phyloP scores from a whole-genome alignment of 2,888 invertebrate genomes.

The Synergus laeviventris region DNA sequence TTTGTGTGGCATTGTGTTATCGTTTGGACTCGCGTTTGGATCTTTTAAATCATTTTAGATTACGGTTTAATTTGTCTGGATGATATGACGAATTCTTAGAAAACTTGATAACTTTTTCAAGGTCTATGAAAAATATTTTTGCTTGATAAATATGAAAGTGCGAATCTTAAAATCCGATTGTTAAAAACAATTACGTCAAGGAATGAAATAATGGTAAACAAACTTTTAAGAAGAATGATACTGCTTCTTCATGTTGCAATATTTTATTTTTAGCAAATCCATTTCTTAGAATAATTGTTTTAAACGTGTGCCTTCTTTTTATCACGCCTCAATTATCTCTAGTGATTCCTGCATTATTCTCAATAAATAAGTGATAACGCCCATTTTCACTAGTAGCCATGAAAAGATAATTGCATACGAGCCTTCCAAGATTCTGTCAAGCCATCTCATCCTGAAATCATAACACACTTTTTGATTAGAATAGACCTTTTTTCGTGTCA shows the following conservation, averaged over 20 bases:
- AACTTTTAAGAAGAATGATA: neutral
- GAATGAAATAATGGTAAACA: neutral
- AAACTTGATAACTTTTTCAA: neutral
- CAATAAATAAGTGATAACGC: constrained; percentile 31
- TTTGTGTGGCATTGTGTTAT: too few relatives aligned
- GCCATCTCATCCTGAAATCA: constrained; percentile 68
- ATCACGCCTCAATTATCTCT: constrained; percentile 36
- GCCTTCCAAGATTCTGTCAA: constrained; percentile 61
- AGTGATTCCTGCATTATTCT: constrained; percentile 2
- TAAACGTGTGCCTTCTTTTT: neutral
- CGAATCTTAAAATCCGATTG: neutral
- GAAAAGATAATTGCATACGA: constrained; percentile 49
- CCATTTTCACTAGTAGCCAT: constrained; percentile 54
- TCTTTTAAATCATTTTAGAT: neutral
- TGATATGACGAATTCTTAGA: neutral
- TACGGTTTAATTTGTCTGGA: neutral
- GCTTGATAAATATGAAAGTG: neutral
- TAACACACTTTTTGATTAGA: neutral
- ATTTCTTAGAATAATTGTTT: neutral
- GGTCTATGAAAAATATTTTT: neutral
- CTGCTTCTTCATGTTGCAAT: neutral
- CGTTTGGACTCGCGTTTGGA: too few relatives aligned
- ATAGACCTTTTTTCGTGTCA: too few relatives aligned
- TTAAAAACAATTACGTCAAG: neutral
- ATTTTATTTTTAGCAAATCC: neutral